Evolutionary conservation across 2,888 invertebrate species (phyloP), one percentile per base, ranked within the genome.

Genomic region (Eulithis testata): DNA sequence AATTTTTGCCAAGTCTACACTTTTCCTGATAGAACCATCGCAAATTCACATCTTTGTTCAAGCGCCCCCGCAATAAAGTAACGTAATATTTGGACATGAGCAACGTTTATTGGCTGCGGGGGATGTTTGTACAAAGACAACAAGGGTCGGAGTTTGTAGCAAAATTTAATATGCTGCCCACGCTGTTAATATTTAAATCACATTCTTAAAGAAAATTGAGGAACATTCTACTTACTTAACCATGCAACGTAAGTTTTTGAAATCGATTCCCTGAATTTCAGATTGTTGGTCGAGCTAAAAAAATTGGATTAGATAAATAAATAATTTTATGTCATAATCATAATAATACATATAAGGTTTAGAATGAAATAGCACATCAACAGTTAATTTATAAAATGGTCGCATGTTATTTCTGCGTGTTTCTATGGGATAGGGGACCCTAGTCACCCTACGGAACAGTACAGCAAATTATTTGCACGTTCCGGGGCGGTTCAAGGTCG

Each of bases 401-500:
- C 54, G 51, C 50, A 55, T 63, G 59, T 47, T 56, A 63, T 58
- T 55, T 55, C 59, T 45, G 44, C 27, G 52, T 54, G 36, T 66
- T 67, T 61, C 66, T 63, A 63, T 55, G 37, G 69, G 62, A 69
- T 52, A 60, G 63, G 66, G 71, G 66, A 71, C 72, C 72, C 70
- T 43, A 52, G 65, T 60, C 73, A 67, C 73, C 74, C 65, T 60
- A 61, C 75, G 70, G 71, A 72, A 71, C 67, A 70, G 77, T 76
- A 76, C 76, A 78, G 80, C 79, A 78, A 85, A 86, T 84, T 83
- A 85, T 83, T 84, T 72, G 79, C 81, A 76, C 76, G 78, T 84
- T 85, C 84, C 85, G 82, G 80, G 80, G 79, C 78, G 80, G 80
- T 84, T 86, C 90, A 90, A 90, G 90, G 90, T 89, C 86, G 82